Percentiles rank a stretch among this genome's conserved stretches.
Conservation (phyloP, 2,113 vertebrate species). For the Arothron firmamentum region DNA sequence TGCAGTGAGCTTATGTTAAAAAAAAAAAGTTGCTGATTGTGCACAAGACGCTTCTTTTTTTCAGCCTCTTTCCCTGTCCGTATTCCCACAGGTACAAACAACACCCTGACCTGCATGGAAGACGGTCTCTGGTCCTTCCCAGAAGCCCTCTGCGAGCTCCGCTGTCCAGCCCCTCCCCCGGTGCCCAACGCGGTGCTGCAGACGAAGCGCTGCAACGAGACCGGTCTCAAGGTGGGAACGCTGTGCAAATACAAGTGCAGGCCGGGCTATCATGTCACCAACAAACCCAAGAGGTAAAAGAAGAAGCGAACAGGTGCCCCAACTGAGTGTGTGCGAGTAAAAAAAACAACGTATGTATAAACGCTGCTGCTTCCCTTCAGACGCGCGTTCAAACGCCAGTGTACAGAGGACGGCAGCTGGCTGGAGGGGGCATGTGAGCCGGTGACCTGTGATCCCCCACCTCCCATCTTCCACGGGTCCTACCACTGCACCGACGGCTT, state of each 20-base stretch:
- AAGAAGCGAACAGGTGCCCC: neutral
- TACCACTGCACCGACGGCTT: slow-evolving; percentile 93
- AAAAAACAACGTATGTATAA: neutral
- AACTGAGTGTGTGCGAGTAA: no score
- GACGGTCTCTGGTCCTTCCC: slow-evolving; percentile 99
- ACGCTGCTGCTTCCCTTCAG: slow-evolving; percentile 55
- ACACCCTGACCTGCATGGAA: slow-evolving; percentile 88
- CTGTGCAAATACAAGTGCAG: slow-evolving; percentile 98
- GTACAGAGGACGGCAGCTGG: slow-evolving; percentile 93
- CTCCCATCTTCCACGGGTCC: slow-evolving; percentile 87
- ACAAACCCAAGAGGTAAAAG: slow-evolving; percentile 86
- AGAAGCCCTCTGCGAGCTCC: slow-evolving; percentile 91
- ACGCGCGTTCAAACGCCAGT: slow-evolving; percentile 92
- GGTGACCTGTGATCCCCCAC: slow-evolving; percentile 89
- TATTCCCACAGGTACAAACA: slow-evolving; percentile 83
- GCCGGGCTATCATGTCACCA: slow-evolving; percentile 89
- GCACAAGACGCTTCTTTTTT: neutral
- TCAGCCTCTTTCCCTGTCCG: neutral
- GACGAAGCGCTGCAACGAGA: slow-evolving; percentile 84
- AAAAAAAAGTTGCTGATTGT: no score
- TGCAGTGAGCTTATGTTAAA: no score
- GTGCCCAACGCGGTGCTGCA: slow-evolving; percentile 88
- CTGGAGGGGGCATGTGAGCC: slow-evolving; percentile 86
- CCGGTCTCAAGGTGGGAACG: slow-evolving; percentile 91
- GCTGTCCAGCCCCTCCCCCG: slow-evolving; percentile 85